Percentiles rank a stretch among this genome's conserved stretches.
These are phyloP conservation scores for Abrostola tripartita DNA, from an alignment of 2,888 invertebrate genomes.

Conservation along the genomic window DNA sequence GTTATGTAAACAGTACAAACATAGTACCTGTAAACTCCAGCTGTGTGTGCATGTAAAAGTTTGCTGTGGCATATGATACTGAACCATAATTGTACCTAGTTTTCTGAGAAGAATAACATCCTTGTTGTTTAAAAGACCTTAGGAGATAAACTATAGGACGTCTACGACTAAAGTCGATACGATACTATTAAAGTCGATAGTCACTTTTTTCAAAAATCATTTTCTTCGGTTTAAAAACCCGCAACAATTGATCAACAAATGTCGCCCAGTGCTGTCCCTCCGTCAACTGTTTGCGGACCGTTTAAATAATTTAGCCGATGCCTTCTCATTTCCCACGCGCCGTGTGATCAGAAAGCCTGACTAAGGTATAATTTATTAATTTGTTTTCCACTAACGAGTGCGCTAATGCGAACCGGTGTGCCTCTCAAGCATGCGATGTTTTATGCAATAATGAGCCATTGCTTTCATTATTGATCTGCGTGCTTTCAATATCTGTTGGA, in stretches of 20 bases:
- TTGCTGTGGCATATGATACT: too few relatives aligned
- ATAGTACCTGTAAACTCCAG: too few relatives aligned
- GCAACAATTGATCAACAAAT: constrained; percentile 10
- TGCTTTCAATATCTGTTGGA: constrained; percentile 24
- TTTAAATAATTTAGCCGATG: constrained; percentile 58
- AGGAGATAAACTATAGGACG: too few relatives aligned
- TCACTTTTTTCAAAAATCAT: background rate
- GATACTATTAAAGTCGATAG: too few relatives aligned
- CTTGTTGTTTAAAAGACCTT: too few relatives aligned
- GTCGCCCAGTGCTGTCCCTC: constrained; percentile 35
- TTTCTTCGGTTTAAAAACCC: background rate
- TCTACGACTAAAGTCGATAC: too few relatives aligned
- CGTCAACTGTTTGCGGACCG: constrained; percentile 49
- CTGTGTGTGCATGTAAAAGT: too few relatives aligned
- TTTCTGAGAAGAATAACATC: too few relatives aligned
- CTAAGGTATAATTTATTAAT: constrained; percentile 83
- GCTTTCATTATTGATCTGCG: constrained; percentile 51
- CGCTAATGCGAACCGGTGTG: constrained; percentile 73
- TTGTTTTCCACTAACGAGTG: constrained; percentile 83
- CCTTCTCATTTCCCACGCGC: constrained; percentile 77
- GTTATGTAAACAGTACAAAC: too few relatives aligned
- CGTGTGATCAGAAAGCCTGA: constrained; percentile 73
- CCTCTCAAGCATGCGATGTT: constrained; percentile 67
- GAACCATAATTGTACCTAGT: too few relatives aligned
- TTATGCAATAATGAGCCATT: constrained; percentile 64